Percentiles rank a stretch among this genome's conserved stretches.
These are phyloP conservation scores for Colletes gigas DNA, from an alignment of 1,140 invertebrate species.

Conservation along the genomic window DNA sequence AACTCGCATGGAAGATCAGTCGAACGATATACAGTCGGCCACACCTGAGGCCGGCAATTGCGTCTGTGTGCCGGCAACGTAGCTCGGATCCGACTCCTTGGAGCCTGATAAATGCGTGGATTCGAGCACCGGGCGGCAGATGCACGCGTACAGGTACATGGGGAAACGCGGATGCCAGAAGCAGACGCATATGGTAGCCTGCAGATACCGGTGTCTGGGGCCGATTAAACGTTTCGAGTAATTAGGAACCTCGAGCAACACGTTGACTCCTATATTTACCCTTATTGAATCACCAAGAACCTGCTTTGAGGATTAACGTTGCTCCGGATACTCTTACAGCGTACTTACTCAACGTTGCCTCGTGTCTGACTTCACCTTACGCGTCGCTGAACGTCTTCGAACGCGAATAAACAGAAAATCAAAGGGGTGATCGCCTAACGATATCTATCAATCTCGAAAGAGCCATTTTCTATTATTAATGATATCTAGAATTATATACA, in stretches of 20 bases:
- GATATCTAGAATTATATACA: too few relatives aligned
- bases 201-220: constrained; percentile 23
- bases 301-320: neutral
- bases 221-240: constrained; percentile 39
- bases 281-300: neutral
- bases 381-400: too few relatives aligned
- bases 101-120: constrained; percentile 36
- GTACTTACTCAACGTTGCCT: too few relatives aligned
- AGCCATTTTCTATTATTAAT: too few relatives aligned
- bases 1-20: constrained; percentile 42
- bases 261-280: neutral
- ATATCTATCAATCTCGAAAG: too few relatives aligned
- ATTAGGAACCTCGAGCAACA: neutral
- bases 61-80: neutral
- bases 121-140: neutral
- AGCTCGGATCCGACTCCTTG: constrained; percentile 17
- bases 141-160: constrained; percentile 4
- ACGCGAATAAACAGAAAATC: too few relatives aligned
- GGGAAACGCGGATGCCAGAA: neutral
- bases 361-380: too few relatives aligned
- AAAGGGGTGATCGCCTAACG: too few relatives aligned
- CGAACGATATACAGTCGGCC: constrained; percentile 35
- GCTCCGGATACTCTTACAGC: too few relatives aligned
- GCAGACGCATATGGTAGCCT: constrained; percentile 19
- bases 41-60: constrained; percentile 49